Conservation (phyloP, 2,113 vertebrate genomes). For the Tyrannus savana region DNA sequence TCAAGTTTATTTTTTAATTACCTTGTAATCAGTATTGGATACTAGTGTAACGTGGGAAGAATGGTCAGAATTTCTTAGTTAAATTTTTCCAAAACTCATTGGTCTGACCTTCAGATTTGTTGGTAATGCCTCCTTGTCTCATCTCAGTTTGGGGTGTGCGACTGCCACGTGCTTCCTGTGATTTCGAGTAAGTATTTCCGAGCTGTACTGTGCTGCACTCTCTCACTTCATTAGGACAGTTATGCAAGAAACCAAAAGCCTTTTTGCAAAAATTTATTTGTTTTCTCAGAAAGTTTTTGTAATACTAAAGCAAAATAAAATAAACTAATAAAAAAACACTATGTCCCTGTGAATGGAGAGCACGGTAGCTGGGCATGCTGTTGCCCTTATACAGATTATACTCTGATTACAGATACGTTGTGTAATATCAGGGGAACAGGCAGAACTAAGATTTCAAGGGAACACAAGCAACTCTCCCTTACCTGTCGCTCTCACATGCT, state of each 20-base stretch:
- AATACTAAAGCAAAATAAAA: neutral
- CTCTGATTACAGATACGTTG: neutral
- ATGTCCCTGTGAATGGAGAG: neutral
- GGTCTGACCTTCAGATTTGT: neutral
- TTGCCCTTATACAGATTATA: neutral
- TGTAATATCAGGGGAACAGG: neutral
- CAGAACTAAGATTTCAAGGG: neutral
- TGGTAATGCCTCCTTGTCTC: neutral
- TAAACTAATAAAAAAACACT: accelerated
- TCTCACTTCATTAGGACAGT: neutral
- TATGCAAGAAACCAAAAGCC: neutral
- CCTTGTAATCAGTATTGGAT: neutral
- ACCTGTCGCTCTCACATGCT: neutral
- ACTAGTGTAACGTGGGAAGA: neutral
- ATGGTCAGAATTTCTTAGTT: neutral
- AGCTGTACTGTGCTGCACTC: neutral
- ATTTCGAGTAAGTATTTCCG: neutral
- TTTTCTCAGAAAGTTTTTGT: neutral
- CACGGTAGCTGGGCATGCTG: neutral
- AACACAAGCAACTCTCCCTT: neutral
- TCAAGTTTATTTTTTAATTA: neutral
- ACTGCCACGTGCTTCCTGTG: accelerated
- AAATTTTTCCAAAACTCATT: neutral
- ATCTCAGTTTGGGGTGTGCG: neutral
- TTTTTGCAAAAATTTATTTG: neutral